Conservation (phyloP, 2,113 vertebrate species). For the Hylia prasina region DNA sequence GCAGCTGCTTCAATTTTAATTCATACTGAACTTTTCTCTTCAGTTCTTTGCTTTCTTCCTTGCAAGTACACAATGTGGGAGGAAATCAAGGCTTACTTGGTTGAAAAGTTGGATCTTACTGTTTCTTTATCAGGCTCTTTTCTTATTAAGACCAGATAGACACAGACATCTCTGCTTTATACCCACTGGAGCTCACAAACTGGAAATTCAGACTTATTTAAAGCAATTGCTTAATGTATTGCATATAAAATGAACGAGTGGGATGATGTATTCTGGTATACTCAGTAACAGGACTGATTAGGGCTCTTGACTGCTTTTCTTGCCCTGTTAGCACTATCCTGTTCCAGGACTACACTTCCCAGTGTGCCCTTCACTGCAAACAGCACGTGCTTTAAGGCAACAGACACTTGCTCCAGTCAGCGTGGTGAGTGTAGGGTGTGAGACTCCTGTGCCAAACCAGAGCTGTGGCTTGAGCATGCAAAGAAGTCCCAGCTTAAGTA, state of each 20-base stretch:
- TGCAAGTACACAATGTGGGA: background rate
- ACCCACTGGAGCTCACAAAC: background rate
- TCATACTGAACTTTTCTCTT: background rate
- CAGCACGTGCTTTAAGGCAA: background rate
- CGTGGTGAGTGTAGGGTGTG: fast-evolving
- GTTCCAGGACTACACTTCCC: background rate
- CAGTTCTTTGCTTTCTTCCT: background rate
- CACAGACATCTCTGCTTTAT: background rate
- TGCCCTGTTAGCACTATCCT: background rate
- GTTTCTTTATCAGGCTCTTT: background rate
- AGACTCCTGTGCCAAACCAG: background rate
- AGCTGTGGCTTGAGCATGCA: background rate
- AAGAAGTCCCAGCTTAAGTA: background rate
- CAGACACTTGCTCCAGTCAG: background rate
- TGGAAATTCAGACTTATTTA: background rate
- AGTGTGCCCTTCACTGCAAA: background rate
- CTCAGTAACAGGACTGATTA: background rate
- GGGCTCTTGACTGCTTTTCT: background rate
- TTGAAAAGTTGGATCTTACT: background rate
- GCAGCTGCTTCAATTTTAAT: background rate
- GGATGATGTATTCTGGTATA: background rate
- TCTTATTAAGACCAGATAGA: background rate
- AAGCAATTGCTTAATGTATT: background rate
- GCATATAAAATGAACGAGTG: background rate
- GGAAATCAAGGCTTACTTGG: background rate